Conservation (phyloP, 1,140 invertebrate species). For the Meloidogyne hapla region DNA sequence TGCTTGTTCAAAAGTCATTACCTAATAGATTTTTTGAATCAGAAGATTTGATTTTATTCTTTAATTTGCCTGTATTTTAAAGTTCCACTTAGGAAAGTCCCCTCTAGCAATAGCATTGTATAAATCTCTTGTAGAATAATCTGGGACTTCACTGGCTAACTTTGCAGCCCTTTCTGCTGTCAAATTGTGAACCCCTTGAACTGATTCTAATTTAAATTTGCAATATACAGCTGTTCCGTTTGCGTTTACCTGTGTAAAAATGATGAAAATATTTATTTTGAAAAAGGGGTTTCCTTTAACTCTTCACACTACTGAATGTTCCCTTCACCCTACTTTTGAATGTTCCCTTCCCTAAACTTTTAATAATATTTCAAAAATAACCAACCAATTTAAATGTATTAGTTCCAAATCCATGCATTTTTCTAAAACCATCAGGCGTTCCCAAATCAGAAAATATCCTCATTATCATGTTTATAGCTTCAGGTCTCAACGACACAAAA, state of each 20-base stretch:
- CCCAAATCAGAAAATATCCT: slow-evolving; percentile 78
- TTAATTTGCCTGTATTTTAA: slow-evolving; percentile 65
- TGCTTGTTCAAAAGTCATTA: slow-evolving; percentile 70
- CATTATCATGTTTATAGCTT: slow-evolving; percentile 81
- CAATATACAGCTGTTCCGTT: neutral
- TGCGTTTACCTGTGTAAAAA: slow-evolving; percentile 73
- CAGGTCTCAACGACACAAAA: slow-evolving; percentile 79
- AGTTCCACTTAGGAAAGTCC: slow-evolving; percentile 77
- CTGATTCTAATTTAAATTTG: neutral
- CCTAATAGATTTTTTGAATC: slow-evolving; percentile 5
- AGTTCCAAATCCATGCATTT: neutral
- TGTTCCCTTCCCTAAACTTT: too few relatives aligned
- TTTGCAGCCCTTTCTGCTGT: slow-evolving; percentile 74
- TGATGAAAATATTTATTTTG: neutral
- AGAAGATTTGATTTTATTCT: neutral
- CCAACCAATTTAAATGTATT: slow-evolving; percentile 9
- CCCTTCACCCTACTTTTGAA: too few relatives aligned
- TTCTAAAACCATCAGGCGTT: slow-evolving; percentile 7
- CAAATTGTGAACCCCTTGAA: slow-evolving; percentile 69
- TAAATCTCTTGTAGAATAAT: slow-evolving; percentile 82
- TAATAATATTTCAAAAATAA: too few relatives aligned
- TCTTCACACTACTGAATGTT: too few relatives aligned
- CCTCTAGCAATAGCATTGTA: slow-evolving; percentile 82
- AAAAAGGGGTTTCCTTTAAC: neutral
- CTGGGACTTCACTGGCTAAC: slow-evolving; percentile 77